Conservation (phyloP, 2,797 vertebrate genomes). For the Thaleichthys pacificus region DNA sequence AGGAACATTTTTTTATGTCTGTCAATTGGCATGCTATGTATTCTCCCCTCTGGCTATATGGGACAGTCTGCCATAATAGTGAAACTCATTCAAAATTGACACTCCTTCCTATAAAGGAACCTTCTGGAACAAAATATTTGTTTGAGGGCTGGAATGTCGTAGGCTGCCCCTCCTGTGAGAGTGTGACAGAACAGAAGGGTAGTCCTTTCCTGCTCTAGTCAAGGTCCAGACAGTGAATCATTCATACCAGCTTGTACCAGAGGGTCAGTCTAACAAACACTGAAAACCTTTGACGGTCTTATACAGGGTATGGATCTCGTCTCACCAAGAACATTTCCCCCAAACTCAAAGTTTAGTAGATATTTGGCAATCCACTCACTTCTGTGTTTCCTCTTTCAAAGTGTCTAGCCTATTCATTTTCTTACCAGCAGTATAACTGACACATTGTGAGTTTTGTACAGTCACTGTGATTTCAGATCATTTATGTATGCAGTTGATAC, state of each 20-base stretch:
- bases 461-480: constrained; percentile 57
- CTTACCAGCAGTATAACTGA: constrained; percentile 41
- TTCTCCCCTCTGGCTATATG: not conserved
- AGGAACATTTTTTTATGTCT: not conserved
- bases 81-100: not conserved
- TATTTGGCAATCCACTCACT: constrained; percentile 26
- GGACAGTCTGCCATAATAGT: not conserved
- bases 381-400: constrained; percentile 54
- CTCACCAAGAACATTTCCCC: constrained; percentile 16
- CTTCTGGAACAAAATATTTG: too few relatives aligned
- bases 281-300: not conserved
- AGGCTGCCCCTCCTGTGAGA: too few relatives aligned
- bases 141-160: too few relatives aligned
- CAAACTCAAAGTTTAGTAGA: not conserved
- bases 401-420: constrained; percentile 51
- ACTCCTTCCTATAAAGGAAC: too few relatives aligned
- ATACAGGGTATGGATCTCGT: not conserved
- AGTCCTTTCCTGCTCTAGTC: not conserved
- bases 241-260: not conserved
- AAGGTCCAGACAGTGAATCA: not conserved
- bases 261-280: not conserved
- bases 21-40: not conserved
- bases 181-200: too few relatives aligned
- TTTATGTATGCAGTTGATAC: constrained; percentile 34
- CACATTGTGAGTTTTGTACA: constrained; percentile 44